A percentile compares a stretch with the other conserved stretches of the same genome.
These are phyloP conservation scores for Laupala kohalensis DNA, from an alignment of 1,140 invertebrate genomes.

Conservation along the genomic window DNA sequence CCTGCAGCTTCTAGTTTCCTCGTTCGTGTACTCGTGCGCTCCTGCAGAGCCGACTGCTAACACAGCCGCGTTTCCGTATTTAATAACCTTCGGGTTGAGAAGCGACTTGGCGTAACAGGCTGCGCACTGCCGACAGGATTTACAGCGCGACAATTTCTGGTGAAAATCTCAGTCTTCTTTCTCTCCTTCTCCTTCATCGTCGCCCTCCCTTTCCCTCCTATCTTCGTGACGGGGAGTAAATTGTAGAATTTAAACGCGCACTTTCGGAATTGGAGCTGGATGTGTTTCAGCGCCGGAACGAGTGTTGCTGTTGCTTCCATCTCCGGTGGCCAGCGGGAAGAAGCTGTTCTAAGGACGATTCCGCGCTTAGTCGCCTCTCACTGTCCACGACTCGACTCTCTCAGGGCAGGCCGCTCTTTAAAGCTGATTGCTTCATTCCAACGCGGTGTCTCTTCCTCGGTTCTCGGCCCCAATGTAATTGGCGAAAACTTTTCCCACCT, in stretches of 20 bases:
- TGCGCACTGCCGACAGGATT: background rate
- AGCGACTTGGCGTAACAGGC: background rate
- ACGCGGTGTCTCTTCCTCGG: background rate
- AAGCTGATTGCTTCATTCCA: background rate
- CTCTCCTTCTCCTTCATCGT: background rate
- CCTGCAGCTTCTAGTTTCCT: no score
- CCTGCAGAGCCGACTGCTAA: background rate
- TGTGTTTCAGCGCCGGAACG: background rate
- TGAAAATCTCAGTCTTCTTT: background rate
- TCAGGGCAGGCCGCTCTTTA: background rate
- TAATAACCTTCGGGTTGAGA: background rate
- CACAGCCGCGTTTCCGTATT: background rate
- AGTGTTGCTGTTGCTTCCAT: background rate
- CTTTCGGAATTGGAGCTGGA: background rate
- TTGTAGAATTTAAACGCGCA: background rate
- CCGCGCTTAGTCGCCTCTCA: background rate
- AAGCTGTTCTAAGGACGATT: no score
- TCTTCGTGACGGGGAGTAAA: background rate
- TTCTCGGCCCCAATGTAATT: background rate
- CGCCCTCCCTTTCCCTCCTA: background rate
- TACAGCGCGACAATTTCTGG: background rate
- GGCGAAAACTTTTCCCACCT: background rate
- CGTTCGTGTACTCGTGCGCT: background rate
- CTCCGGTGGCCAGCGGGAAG: background rate
- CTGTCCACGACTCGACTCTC: no score